Conservation (phyloP, 2,888 invertebrate species). For the Parnassius smintheus region DNA sequence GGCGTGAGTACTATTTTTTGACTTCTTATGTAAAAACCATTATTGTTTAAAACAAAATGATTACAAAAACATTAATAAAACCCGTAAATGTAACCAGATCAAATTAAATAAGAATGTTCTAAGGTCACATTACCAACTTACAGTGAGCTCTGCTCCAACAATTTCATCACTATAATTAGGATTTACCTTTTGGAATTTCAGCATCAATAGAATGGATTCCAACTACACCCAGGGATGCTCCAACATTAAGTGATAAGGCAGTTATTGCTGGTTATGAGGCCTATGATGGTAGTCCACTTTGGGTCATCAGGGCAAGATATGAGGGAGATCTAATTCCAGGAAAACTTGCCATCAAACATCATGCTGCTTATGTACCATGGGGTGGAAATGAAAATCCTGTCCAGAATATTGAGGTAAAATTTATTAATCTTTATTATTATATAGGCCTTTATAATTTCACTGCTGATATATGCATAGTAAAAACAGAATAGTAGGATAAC, state of each 20-base stretch:
- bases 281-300: constrained; percentile 67
- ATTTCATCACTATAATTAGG: not conserved
- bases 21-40: too few species aligned
- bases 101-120: too few species aligned
- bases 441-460: too few species aligned
- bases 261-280: constrained; percentile 71
- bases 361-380: constrained; percentile 65
- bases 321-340: constrained; percentile 70
- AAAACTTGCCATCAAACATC: constrained; percentile 66
- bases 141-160: too few species aligned
- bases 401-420: constrained; percentile 58
- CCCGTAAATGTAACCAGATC: too few species aligned
- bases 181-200: constrained; percentile 35
- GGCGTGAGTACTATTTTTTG: constrained; percentile 32
- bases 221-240: constrained; percentile 47
- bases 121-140: too few species aligned
- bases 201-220: constrained; percentile 64
- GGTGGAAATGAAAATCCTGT: constrained; percentile 62
- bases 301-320: constrained; percentile 63
- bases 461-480: too few species aligned
- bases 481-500: too few species aligned
- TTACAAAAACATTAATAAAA: too few species aligned
- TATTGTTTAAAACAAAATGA: too few species aligned
- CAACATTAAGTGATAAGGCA: constrained; percentile 50
- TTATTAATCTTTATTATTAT: too few species aligned